Base-by-base conservation (phyloP, 37 sponge, comb jelly and placozoan genomes). In the Ephydatia muelleri region DNA sequence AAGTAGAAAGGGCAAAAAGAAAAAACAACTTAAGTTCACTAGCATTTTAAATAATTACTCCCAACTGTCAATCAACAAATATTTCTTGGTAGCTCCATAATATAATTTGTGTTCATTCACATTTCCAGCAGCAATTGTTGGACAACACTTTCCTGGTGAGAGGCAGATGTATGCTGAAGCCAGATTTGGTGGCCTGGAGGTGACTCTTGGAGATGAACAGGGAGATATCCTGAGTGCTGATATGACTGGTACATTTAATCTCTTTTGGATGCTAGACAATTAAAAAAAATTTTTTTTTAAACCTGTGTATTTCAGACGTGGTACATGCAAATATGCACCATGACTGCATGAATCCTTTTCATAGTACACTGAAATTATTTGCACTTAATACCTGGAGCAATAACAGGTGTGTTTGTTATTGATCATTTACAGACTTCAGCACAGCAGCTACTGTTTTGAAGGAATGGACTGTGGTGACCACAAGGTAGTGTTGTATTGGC, bases 151-250 rank as follows among this genome's bases (percentile, higher is more conserved):
- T 11, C 69, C 67, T 14, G 86, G 78, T 11, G 87, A 82, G 83
- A 86, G 30, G 30, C 39, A 75, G 27, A 36, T 92, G 31, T 23
- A 77, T n/a, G n/a, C 88, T 8, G 35, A 11, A 5, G 84, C 81
- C 27, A 37, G 13, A 40, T 68, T 87, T 68, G 85, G 40, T 33
- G 92, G 92, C 5, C 40, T 91, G 76, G 80, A 67, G 35, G 39
- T 92, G 49, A 83, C 72, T 25, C 72, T 88, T 28, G 12, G 74
- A 31, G 86, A 82, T 49, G 67, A 69, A 0, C 0, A 35, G 27
- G 72, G 86, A 23, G 70, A 80, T 13, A 19, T 91, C 12, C 40
- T 87, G 66, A 66, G 68, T 19, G 47, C 92, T 28, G 21, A 82
- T 47, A 13, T 83, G 38, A 83, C 73, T 22, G 83, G 88, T 83